Evolutionary conservation across 2,797 vertebrate genomes (phyloP).

Genomic region (Thalassophryne amazonica): DNA sequence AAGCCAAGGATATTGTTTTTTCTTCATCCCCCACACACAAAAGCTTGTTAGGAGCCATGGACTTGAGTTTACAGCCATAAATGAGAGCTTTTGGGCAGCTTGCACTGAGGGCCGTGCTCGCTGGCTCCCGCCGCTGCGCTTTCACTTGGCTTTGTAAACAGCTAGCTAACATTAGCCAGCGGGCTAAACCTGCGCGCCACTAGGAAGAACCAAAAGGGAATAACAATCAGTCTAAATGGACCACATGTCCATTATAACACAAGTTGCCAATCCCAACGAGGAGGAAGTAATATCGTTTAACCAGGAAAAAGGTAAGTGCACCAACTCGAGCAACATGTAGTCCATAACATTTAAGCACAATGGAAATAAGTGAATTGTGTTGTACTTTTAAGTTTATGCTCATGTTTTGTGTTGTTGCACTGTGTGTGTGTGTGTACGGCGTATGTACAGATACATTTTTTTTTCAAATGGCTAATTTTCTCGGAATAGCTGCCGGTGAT

Average conservation of each 20-base stretch:
- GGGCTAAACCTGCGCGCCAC: conserved; percentile 43
- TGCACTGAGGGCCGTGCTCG: conserved; percentile 54
- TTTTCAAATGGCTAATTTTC: no score
- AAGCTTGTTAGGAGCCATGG: conserved; percentile 27
- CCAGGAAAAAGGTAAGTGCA: conserved; percentile 84
- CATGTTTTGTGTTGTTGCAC: no score
- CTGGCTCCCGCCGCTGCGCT: conserved; percentile 59
- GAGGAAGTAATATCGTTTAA: conserved; percentile 87
- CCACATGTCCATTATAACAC: conserved; percentile 98
- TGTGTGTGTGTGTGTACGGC: no score
- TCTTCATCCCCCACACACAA: not conserved
- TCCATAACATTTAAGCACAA: no score
- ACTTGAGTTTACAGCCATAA: conserved; percentile 51
- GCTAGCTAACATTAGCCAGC: conserved; percentile 54
- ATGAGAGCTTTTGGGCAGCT: conserved; percentile 56
- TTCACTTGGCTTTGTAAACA: conserved; percentile 36
- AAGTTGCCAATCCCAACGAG: conserved; percentile 97
- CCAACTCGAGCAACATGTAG: no score
- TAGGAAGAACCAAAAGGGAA: conserved; percentile 42
- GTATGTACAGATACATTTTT: no score
- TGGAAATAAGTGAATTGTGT: no score
- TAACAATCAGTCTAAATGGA: conserved; percentile 86
- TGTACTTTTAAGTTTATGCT: no score
- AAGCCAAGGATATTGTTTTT: conserved; percentile 5
- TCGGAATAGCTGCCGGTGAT: no score